Percentiles rank a stretch among this genome's conserved stretches.
phyloP scores from a whole-genome alignment of 1,140 invertebrate genomes.

The Andrena cerasifolii region DNA sequence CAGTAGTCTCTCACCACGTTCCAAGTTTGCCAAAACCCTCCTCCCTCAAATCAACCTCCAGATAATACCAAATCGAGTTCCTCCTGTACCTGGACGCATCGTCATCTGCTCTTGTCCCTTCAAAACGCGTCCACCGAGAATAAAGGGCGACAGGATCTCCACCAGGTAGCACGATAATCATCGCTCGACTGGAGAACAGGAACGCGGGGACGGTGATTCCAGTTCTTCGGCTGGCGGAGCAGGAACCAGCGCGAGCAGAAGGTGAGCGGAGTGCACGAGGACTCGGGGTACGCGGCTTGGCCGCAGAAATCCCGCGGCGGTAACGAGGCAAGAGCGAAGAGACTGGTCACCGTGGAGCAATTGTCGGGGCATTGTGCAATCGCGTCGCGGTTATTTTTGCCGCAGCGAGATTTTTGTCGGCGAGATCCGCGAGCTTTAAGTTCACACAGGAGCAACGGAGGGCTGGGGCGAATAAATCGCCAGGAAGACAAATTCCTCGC shows the following conservation, averaged over 20 bases:
- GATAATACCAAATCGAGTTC: too few species aligned
- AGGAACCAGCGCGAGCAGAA: slow-evolving; percentile 4
- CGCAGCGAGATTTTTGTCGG: not conserved
- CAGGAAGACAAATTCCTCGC: slow-evolving; percentile 7
- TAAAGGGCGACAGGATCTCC: slow-evolving; percentile 14
- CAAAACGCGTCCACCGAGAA: not conserved
- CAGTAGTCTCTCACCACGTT: too few species aligned
- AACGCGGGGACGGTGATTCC: slow-evolving; percentile 46
- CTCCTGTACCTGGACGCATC: too few species aligned
- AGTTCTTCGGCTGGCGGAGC: slow-evolving; percentile 40
- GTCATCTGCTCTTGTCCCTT: too few species aligned
- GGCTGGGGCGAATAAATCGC: slow-evolving; percentile 14
- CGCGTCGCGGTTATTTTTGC: slow-evolving; percentile 42
- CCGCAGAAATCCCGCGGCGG: slow-evolving; percentile 4
- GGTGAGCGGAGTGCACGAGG: slow-evolving; percentile 19
- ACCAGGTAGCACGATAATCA: slow-evolving; percentile 49
- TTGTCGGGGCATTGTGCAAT: slow-evolving; percentile 50
- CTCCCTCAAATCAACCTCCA: too few species aligned
- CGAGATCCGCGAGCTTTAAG: not conserved
- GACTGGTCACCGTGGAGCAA: slow-evolving; percentile 27
- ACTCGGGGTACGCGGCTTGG: slow-evolving; percentile 22
- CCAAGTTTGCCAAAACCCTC: too few species aligned
- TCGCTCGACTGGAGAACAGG: slow-evolving; percentile 27
- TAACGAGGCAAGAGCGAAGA: slow-evolving; percentile 51
- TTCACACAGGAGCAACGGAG: not conserved